These are phyloP conservation scores for Ceyx melanurus DNA, from an alignment of 2,113 vertebrate species.

Conservation along the genomic window DNA sequence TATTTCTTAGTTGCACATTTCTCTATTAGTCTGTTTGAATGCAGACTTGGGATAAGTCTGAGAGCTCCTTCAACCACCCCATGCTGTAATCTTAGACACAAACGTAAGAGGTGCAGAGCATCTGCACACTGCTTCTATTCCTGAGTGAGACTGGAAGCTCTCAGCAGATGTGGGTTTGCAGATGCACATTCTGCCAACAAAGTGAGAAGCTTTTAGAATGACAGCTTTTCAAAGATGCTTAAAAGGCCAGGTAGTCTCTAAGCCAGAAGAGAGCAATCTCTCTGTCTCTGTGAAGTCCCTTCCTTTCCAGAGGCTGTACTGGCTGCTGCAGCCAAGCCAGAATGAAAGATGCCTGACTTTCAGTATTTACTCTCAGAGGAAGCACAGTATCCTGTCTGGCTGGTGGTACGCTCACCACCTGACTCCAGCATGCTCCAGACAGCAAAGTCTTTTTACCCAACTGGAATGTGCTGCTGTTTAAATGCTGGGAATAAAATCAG, in stretches of 20 bases:
- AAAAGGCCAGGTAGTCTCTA: conserved; percentile 19
- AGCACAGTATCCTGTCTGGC: conserved; percentile 84
- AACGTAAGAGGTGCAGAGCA: not conserved
- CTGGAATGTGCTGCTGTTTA: conserved; percentile 54
- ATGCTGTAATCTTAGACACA: not conserved
- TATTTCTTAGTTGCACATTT: not conserved
- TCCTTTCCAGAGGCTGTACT: not conserved
- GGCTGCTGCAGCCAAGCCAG: conserved; percentile 19
- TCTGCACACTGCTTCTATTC: not conserved
- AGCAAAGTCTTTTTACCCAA: conserved; percentile 70
- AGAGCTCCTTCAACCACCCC: not conserved
- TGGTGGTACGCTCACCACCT: conserved; percentile 67
- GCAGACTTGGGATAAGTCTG: not conserved
- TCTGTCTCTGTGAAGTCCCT: conserved; percentile 32
- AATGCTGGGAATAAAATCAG: conserved; percentile 41
- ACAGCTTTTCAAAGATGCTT: not conserved
- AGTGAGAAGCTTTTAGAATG: conserved; percentile 13
- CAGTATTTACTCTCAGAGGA: conserved; percentile 78
- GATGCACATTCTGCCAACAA: not conserved
- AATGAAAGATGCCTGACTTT: conserved; percentile 53
- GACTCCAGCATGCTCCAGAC: conserved; percentile 74
- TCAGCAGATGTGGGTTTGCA: not conserved
- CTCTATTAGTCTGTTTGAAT: not conserved
- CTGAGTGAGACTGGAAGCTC: not conserved
- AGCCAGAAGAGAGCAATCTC: conserved; percentile 26